phyloP scores from a whole-genome alignment of 2,113 vertebrate species.

The Indicator maculatus region DNA sequence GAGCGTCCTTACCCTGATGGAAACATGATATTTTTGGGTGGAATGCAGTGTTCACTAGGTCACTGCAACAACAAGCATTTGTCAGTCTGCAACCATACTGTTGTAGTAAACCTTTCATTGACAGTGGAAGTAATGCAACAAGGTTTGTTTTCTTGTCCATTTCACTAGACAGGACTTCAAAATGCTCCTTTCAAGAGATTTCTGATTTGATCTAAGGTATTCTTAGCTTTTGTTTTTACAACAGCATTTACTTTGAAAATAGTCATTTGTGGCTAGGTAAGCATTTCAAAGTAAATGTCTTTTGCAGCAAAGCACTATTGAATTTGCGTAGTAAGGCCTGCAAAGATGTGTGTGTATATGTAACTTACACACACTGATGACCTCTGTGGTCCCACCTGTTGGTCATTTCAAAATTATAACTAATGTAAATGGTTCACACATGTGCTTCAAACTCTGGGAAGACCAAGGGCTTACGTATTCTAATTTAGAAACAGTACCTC shows the following conservation, averaged over 20 bases:
- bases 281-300: background rate
- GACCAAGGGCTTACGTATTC: background rate
- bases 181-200: background rate
- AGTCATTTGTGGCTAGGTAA: background rate
- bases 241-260: background rate
- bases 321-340: background rate
- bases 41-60: constrained; percentile 48
- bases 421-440: background rate
- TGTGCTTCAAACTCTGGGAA: background rate
- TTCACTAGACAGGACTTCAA: background rate
- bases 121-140: background rate
- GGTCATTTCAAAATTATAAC: background rate
- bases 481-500: background rate
- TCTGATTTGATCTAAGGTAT: background rate
- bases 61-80: constrained; percentile 45
- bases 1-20: constrained; percentile 35
- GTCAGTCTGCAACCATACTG: background rate
- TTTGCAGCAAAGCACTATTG: background rate
- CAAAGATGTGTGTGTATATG: background rate
- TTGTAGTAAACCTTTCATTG: constrained; percentile 42
- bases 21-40: constrained; percentile 44
- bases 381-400: background rate
- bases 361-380: background rate
- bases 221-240: background rate
- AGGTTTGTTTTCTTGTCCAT: background rate